Conservation (phyloP, 1,140 invertebrate species). For the Drosophila ambigua region DNA sequence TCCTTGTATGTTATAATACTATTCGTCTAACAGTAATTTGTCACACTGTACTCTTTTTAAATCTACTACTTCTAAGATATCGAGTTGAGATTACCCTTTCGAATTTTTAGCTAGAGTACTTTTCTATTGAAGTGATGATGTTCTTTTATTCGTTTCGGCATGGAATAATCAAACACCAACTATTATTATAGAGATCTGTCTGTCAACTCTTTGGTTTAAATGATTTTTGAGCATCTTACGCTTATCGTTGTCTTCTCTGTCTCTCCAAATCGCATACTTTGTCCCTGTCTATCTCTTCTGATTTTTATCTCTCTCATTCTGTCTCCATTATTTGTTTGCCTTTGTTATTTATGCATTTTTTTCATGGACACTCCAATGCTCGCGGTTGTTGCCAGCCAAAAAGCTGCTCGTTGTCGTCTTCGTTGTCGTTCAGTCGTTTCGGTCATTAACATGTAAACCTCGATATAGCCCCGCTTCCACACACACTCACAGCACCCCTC, state of each 20-base stretch:
- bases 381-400: conserved; percentile 14
- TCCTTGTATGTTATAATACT: no score
- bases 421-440: conserved; percentile 16
- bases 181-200: not conserved
- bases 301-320: conserved; percentile 18
- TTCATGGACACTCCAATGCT: conserved; percentile 59
- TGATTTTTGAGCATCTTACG: conserved; percentile 40
- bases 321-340: conserved; percentile 50
- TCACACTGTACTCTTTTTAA: no score
- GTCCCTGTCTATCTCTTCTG: not conserved
- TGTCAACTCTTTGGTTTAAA: conserved; percentile 54
- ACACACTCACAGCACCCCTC: not conserved
- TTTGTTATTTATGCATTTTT: conserved; percentile 77
- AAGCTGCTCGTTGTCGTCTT: conserved; percentile 17
- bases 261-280: not conserved
- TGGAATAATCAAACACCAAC: not conserved
- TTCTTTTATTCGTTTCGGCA: no score
- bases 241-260: conserved; percentile 30
- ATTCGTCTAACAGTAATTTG: no score
- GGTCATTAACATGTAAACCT: conserved; percentile 69
- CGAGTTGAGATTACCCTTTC: no score
- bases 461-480: conserved; percentile 1
- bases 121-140: no score
- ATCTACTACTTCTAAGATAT: no score
- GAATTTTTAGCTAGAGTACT: no score